A percentile compares a stretch with the other conserved stretches of the same genome.
These are phyloP conservation scores for Gracilinanus agilis DNA, from an alignment of 2,113 vertebrate genomes.

Conservation along the genomic window DNA sequence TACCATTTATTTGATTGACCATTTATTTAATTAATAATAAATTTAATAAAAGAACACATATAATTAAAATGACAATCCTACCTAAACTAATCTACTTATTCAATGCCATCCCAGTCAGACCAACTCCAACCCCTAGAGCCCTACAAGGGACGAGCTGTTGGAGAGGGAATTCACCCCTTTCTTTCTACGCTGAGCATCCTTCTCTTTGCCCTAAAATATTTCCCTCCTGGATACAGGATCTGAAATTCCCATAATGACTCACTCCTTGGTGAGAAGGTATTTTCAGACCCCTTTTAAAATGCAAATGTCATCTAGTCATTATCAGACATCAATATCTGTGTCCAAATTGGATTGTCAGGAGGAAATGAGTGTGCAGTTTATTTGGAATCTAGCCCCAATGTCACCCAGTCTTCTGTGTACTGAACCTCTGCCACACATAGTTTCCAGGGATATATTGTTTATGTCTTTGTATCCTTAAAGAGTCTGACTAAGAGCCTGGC, in stretches of 20 bases:
- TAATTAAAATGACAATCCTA: no score
- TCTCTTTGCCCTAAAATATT: background rate
- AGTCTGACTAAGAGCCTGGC: background rate
- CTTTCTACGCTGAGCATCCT: background rate
- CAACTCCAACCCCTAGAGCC: background rate
- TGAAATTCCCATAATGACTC: background rate
- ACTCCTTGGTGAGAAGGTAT: background rate
- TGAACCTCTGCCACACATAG: background rate
- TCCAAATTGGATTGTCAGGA: background rate
- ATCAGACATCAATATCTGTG: slow-evolving; percentile 5
- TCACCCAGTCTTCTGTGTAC: background rate
- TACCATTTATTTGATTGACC: no score
- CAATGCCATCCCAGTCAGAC: background rate
- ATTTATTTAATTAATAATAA: no score
- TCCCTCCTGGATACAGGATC: background rate
- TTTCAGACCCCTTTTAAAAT: background rate
- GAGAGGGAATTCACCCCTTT: background rate
- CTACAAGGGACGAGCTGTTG: background rate
- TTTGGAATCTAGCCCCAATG: background rate
- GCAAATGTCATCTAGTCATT: background rate
- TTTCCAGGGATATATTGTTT: background rate
- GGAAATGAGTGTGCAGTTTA: background rate
- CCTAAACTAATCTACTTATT: no score
- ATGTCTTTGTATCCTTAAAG: background rate
- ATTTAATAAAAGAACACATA: no score